Evolutionary conservation across 1,140 invertebrate species (phyloP).

Genomic region (Spodoptera litura): DNA sequence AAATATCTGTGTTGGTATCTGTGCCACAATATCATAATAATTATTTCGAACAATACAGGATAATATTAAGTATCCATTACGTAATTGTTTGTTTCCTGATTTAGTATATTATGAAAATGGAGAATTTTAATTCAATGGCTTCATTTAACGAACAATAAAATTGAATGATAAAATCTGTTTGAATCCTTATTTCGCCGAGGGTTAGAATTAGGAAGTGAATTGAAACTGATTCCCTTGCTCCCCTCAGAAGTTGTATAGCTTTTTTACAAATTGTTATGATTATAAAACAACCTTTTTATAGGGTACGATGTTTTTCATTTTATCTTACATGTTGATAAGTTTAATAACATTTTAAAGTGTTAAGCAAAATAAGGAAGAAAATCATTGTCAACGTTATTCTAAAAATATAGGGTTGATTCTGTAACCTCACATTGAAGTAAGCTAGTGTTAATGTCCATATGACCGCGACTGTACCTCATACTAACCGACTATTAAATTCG

Average conservation of each 20-base stretch:
- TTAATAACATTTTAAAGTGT: too few relatives aligned
- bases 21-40: background rate
- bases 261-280: background rate
- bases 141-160: conserved; percentile 6
- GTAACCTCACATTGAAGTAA: too few relatives aligned
- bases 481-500: too few relatives aligned
- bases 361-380: too few relatives aligned
- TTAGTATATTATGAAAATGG: background rate
- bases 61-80: background rate
- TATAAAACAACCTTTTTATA: too few relatives aligned
- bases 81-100: conserved; percentile 2
- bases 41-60: background rate
- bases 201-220: conserved; percentile 18
- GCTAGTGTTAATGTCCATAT: too few relatives aligned
- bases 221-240: background rate
- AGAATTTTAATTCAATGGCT: conserved; percentile 14
- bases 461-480: too few relatives aligned
- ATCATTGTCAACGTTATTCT: too few relatives aligned
- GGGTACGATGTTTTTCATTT: too few relatives aligned
- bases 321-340: too few relatives aligned
- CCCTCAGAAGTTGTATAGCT: background rate
- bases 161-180: conserved; percentile 8
- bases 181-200: conserved; percentile 17
- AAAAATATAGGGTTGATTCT: too few relatives aligned
- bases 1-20: too few relatives aligned